phyloP scores from a whole-genome alignment of 2,113 vertebrate species.

The Pangasianodon gigas region DNA sequence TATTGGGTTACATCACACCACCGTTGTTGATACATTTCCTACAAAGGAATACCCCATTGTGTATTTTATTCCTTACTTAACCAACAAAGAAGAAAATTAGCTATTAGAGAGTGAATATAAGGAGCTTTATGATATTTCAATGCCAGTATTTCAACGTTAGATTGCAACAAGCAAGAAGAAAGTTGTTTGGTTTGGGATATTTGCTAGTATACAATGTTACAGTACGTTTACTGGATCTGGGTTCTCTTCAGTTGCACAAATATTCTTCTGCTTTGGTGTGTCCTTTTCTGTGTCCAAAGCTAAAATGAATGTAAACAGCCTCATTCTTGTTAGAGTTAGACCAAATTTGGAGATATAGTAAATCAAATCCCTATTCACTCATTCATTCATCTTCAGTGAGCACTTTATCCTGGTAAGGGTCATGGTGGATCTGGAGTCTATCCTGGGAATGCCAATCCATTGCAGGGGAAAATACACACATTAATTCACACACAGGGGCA shows the following conservation, averaged over 20 bases:
- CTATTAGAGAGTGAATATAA: neutral
- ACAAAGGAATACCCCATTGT: neutral
- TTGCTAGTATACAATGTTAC: neutral
- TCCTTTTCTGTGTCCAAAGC: neutral
- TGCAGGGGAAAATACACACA: neutral
- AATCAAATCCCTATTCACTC: neutral
- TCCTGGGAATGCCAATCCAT: neutral
- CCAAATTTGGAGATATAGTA: neutral
- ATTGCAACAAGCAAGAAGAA: neutral
- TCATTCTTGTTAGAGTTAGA: neutral
- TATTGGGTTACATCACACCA: neutral
- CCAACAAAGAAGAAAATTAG: neutral
- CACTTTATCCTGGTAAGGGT: neutral
- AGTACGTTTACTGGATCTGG: neutral
- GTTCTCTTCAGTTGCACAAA: neutral
- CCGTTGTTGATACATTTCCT: neutral
- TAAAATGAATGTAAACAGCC: neutral
- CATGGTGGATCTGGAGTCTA: neutral
- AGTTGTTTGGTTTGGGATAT: neutral
- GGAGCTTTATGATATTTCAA: neutral
- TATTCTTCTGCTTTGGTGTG: neutral
- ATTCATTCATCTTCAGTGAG: neutral
- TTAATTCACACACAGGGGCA: neutral
- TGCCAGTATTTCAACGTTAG: neutral
- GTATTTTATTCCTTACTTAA: neutral